These are phyloP conservation scores for Paratrypauchen microcephalus DNA, from an alignment of 2,797 vertebrate genomes.

Conservation along the genomic window DNA sequence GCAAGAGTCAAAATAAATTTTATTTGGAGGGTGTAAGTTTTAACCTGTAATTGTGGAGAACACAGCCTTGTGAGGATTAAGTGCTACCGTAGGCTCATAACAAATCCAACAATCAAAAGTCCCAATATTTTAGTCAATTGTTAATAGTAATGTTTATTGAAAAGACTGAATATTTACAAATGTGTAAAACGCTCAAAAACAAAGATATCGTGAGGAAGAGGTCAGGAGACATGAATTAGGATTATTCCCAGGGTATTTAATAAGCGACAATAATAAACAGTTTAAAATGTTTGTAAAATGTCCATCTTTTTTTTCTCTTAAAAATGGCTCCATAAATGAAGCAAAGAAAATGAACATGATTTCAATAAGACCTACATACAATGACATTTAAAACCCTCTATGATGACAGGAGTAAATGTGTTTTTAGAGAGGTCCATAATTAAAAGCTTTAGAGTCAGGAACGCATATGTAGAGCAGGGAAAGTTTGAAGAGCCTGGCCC, in stretches of 20 bases:
- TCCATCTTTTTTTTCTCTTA: constrained; percentile 75
- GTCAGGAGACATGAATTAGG: constrained; percentile 69
- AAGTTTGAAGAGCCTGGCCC: constrained; percentile 70
- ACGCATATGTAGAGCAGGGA: constrained; percentile 74
- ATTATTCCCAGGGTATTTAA: constrained; percentile 79
- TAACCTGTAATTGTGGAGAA: too few relatives aligned
- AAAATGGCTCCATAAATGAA: constrained; percentile 81
- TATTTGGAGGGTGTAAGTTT: too few relatives aligned
- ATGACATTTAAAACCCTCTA: constrained; percentile 82
- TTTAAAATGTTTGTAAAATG: constrained; percentile 81
- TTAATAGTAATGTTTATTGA: constrained; percentile 27
- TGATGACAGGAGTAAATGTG: constrained; percentile 57
- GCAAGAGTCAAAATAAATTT: too few relatives aligned
- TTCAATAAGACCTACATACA: constrained; percentile 81
- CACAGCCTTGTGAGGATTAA: not conserved
- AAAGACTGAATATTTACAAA: constrained; percentile 47
- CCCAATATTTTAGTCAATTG: constrained; percentile 19
- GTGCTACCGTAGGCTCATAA: not conserved
- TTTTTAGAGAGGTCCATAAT: constrained; percentile 71
- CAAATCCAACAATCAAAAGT: constrained; percentile 1
- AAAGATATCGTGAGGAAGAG: constrained; percentile 71
- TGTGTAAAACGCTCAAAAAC: constrained; percentile 30
- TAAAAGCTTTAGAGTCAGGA: constrained; percentile 84
- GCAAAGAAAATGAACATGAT: constrained; percentile 68
- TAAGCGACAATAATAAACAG: constrained; percentile 78